Conservation (phyloP, 2,888 invertebrate genomes). For the Lagria hirta region DNA sequence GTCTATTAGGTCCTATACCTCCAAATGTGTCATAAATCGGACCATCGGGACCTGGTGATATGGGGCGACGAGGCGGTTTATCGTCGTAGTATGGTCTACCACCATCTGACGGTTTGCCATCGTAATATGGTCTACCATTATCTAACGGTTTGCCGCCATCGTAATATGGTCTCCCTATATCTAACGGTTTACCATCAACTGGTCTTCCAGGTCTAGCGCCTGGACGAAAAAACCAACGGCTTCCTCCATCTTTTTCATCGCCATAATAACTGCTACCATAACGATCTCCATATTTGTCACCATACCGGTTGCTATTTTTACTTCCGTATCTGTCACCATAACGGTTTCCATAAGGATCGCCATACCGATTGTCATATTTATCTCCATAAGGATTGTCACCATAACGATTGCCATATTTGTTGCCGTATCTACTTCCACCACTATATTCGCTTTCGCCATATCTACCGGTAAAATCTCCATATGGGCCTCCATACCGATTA, state of each 20-base stretch:
- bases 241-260: slow-evolving; percentile 48
- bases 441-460: too few relatives aligned
- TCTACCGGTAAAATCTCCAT: slow-evolving; percentile 7
- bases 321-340: slow-evolving; percentile 39
- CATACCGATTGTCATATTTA: slow-evolving; percentile 51
- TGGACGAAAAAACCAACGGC: slow-evolving; percentile 48
- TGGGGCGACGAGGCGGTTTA: slow-evolving; percentile 40
- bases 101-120: slow-evolving; percentile 24
- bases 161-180: slow-evolving; percentile 15
- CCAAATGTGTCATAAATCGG: slow-evolving; percentile 52
- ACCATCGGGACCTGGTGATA: slow-evolving; percentile 52
- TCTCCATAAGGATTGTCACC: too few relatives aligned
- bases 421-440: slow-evolving; percentile 32
- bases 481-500: too few relatives aligned
- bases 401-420: slow-evolving; percentile 33
- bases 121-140: slow-evolving; percentile 18
- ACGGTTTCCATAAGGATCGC: slow-evolving; percentile 31
- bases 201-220: slow-evolving; percentile 45
- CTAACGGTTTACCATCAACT: slow-evolving; percentile 31
- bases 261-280: slow-evolving; percentile 43
- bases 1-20: slow-evolving; percentile 49
- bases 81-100: slow-evolving; percentile 34
- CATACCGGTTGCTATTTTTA: slow-evolving; percentile 34
- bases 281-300: slow-evolving; percentile 36
- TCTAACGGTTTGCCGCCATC: slow-evolving; percentile 29